Evolutionary conservation across 2,113 vertebrate genomes (phyloP), one percentile per base, ranked within the genome.

Genomic region (Grallaria varia): DNA sequence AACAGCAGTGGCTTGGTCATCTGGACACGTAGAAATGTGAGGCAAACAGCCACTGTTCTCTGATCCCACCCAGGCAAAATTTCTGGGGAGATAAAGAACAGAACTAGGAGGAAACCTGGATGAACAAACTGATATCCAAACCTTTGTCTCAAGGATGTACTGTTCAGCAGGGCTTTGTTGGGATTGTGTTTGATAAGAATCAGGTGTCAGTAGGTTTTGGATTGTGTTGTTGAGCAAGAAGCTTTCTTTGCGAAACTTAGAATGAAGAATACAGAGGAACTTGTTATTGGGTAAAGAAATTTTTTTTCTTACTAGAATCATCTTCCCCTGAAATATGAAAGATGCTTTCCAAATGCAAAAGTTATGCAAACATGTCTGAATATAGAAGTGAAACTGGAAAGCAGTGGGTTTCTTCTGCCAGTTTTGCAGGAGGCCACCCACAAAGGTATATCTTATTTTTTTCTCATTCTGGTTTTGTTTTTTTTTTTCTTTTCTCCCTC

Each of bases 311-410:
- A 77, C 47, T 71, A 89, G 92, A 96, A 56, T 47, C 37, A 79
- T 95, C 90, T 94, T 95, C 69, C 60, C 35, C 56, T 94, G 92
- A 96, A 97, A 80, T 90, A 85, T 86, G 92, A 93, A 93, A 95
- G 75, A 96, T 84, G 63, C n/a, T 84, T 96, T 94, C 80, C 88
- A 96, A 96, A 97, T 87, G 90, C 85, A 93, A 88, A 94, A 96
- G 95, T 96, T 96, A 96, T 95, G 92, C 90, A 97, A 95, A 96
- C 95, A 88, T 74, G 52, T 83, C 90, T 96, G 90, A 96, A 95
- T 96, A 89, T 96, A 96, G 95, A 94, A 90, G 40, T 90, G 74
- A 89, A 95, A 94, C 93, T 94, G 92, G 95, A 96, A 94, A 90
- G 90, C 75, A 91, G 93, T 88, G 87, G 52, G 73, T 74, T 90